Conservation (phyloP, 2,888 invertebrate genomes). For the Nephrotoma appendiculata region DNA sequence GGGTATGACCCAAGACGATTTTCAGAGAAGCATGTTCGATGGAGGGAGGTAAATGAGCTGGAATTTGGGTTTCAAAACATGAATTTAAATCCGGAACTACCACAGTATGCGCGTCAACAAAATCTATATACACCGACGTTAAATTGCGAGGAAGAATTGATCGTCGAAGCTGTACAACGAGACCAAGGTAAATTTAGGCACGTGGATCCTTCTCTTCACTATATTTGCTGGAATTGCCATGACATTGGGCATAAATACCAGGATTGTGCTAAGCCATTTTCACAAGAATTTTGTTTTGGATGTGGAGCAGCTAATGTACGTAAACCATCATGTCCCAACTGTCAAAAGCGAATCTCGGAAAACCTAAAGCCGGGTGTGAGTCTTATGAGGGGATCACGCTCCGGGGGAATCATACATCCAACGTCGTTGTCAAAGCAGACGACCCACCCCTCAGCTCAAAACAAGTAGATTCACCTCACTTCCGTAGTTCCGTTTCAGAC, state of each 20-base stretch:
- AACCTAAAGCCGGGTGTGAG: too few relatives aligned
- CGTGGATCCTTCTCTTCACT: background rate
- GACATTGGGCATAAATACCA: background rate
- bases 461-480: too few relatives aligned
- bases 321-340: background rate
- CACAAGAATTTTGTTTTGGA: background rate
- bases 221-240: background rate
- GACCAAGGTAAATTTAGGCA: background rate
- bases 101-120: background rate
- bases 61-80: background rate
- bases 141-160: background rate
- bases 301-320: background rate
- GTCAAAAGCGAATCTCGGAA: background rate
- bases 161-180: background rate
- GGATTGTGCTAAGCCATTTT: background rate
- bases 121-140: too few relatives aligned
- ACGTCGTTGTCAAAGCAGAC: too few relatives aligned
- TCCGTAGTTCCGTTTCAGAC: too few relatives aligned
- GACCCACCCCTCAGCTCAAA: too few relatives aligned
- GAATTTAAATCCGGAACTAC: background rate
- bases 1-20: background rate
- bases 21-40: background rate
- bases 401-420: too few relatives aligned
- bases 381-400: too few relatives aligned
- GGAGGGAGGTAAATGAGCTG: background rate